Percentiles rank a stretch among this genome's conserved stretches.
phyloP scores from a whole-genome alignment of 2,113 vertebrate genomes.

The Megaptera novaeangliae region DNA sequence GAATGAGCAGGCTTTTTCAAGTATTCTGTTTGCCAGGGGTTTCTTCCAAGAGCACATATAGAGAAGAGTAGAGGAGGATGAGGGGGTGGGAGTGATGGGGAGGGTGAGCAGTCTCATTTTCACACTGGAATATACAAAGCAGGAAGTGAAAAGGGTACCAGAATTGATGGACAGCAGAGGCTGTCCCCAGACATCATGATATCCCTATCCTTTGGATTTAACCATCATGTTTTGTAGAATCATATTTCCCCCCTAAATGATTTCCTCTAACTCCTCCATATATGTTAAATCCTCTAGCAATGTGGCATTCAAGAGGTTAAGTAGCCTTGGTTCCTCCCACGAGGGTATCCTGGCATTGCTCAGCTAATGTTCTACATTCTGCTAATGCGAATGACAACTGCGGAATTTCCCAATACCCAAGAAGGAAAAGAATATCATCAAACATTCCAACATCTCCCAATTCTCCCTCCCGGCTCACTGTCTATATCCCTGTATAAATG shows the following conservation, averaged over 20 bases:
- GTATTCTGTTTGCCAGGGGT: background rate
- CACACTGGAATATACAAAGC: background rate
- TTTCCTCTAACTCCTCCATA: background rate
- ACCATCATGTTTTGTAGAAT: background rate
- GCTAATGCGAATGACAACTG: slow-evolving; percentile 23
- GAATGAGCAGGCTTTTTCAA: background rate
- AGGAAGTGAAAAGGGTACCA: background rate
- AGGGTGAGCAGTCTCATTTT: background rate
- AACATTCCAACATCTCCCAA: background rate
- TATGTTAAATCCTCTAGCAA: background rate
- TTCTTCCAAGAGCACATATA: background rate
- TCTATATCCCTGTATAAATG: slow-evolving; percentile 23
- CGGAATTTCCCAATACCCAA: background rate
- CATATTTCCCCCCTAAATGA: background rate
- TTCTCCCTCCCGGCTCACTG: background rate
- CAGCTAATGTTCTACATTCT: slow-evolving; percentile 29
- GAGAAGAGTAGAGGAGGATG: background rate
- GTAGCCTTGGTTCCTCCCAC: background rate
- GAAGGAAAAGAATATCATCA: slow-evolving; percentile 23
- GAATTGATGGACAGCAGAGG: background rate
- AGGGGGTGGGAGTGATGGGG: background rate
- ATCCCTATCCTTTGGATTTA: background rate
- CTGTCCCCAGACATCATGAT: background rate
- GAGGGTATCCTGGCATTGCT: background rate
- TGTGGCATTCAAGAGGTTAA: background rate